Base-by-base conservation (phyloP, 1,140 invertebrate species). In the Papilio machaon region DNA sequence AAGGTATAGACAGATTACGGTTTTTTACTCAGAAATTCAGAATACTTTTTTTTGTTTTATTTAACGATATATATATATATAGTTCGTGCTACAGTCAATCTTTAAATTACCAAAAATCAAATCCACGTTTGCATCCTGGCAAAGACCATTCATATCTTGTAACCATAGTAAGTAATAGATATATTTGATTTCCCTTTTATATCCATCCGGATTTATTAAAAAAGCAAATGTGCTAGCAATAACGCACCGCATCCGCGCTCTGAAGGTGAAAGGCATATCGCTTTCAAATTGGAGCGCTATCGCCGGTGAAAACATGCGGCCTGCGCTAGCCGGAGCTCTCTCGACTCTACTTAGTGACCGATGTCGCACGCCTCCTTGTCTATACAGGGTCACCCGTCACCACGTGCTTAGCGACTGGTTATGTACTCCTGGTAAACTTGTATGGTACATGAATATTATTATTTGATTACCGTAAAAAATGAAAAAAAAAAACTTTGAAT, bases 201-300 rank as follows among this genome's bases (percentile, higher is more conserved):
- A 67, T 67, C 52, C 47, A 75, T 75, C 46, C 73, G 73, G 73
- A 75, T 75, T 75, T 49, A 75, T 46, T 46, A 73, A 73, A 73
- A 47, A 49, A 75, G 11, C 46, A 49, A 46, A 79, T 64, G 77
- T 64, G 13, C 47, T 46, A 79, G 58, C 77, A 79, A 79, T 79
- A 79, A 64, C 52, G 77, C 77, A 79, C 77, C 30, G 52, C 75
- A n/a, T 79, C 54, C 73, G 73, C 73, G 73, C 43, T 75, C 73
- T 30, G 76, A 23, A 60, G 77, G 77, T 79, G 77, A 79, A 79
- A 79, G 77, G 54, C 54, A 67, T 79, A 79, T 79, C 77, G 77
- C 77, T 79, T 79, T 79, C 77, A 79, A 79, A 79, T 79, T 79
- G 58, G 77, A 79, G 54, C 77, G 77, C 77, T 64, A 79, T 67